Evolutionary conservation across 2,113 vertebrate species (phyloP).

Genomic region (Zosterops pallidus): DNA sequence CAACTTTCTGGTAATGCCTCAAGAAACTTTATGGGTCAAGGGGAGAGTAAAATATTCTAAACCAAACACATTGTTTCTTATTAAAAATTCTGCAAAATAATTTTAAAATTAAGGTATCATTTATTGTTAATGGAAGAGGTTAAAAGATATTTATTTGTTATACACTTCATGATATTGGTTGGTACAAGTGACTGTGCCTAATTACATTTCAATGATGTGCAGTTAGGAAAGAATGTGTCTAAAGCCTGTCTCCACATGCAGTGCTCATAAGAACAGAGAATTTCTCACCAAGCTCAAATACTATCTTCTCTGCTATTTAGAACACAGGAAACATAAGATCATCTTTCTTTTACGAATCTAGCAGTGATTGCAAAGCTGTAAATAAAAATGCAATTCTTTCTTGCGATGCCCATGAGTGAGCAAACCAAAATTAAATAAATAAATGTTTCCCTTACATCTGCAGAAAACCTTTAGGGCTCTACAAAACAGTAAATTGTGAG

Average conservation of each 20-base stretch:
- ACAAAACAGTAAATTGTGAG: neutral
- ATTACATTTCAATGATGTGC: neutral
- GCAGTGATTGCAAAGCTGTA: neutral
- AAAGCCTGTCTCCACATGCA: neutral
- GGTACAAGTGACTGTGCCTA: neutral
- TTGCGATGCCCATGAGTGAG: neutral
- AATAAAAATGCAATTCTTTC: neutral
- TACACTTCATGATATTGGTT: neutral
- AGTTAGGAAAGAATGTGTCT: constrained; percentile 1
- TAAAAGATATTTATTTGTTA: neutral
- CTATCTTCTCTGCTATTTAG: neutral
- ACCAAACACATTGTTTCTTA: neutral
- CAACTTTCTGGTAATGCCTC: neutral
- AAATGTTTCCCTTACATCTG: neutral
- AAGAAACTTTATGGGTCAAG: neutral
- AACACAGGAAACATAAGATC: neutral
- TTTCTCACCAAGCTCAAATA: neutral
- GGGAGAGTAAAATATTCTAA: neutral
- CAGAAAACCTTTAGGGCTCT: neutral
- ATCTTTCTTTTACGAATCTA: neutral
- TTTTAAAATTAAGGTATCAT: neutral
- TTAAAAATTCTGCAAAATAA: neutral
- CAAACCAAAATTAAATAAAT: neutral
- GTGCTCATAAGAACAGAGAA: neutral
- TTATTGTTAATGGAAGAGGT: neutral